Evolutionary conservation across 2,113 vertebrate species (phyloP).

Genomic region (Mesocricetus auratus): DNA sequence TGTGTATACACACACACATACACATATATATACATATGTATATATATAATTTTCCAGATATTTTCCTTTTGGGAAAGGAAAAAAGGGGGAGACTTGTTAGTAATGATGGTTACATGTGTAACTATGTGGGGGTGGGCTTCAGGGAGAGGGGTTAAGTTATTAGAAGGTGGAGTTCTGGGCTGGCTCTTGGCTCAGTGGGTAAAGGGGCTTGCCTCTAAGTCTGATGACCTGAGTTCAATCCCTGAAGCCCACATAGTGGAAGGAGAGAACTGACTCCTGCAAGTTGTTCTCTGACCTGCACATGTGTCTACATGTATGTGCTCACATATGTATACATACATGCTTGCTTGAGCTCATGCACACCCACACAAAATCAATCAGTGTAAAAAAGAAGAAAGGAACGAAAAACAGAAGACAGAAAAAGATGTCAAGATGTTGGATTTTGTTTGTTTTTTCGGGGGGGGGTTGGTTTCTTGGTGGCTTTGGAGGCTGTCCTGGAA

Average conservation of each 20-base stretch:
- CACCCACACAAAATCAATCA: neutral
- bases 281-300: neutral
- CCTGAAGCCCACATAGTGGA: neutral
- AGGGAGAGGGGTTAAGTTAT: neutral
- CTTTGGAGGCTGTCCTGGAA: too few species aligned
- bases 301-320: neutral
- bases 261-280: neutral
- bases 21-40: neutral
- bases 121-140: neutral
- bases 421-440: too few species aligned
- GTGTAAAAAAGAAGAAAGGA: neutral
- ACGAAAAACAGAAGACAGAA: neutral
- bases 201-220: neutral
- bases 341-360: too few species aligned
- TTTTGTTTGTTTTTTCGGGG: too few species aligned
- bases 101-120: neutral
- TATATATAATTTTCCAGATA: neutral
- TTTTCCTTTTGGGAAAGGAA: constrained; percentile 17
- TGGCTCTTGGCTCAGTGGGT: neutral
- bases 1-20: neutral
- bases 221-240: neutral
- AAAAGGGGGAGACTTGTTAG: neutral
- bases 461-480: too few species aligned
- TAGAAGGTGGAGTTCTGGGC: neutral
- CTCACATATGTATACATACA: neutral